These are phyloP conservation scores for Aulostomus chinensis DNA, from an alignment of 2,797 vertebrate species.

Conservation along the genomic window DNA sequence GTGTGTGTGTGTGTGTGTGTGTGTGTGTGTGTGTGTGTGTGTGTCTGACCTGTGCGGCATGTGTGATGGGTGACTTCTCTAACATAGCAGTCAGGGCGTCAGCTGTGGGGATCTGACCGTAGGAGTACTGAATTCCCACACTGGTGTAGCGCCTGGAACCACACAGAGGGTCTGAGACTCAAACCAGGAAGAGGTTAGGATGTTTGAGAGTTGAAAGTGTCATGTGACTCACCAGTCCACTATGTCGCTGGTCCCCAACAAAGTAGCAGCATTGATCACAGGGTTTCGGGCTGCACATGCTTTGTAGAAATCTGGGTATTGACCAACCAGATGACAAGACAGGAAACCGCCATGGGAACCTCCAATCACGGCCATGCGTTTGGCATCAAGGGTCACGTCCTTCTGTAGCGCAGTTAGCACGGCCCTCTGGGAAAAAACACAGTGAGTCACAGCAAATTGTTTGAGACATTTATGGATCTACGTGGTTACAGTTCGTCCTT, in stretches of 20 bases:
- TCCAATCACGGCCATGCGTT: slow-evolving; percentile 80
- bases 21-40: background rate
- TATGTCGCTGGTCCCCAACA: slow-evolving; percentile 86
- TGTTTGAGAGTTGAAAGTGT: rapidly evolving
- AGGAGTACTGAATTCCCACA: slow-evolving; percentile 81
- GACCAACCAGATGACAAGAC: slow-evolving; percentile 82
- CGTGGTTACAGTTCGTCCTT: background rate
- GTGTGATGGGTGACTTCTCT: slow-evolving; percentile 80
- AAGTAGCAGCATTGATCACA: slow-evolving; percentile 80
- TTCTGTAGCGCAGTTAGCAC: slow-evolving; percentile 71
- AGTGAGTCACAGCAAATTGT: background rate
- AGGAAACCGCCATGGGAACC: slow-evolving; percentile 88
- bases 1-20: no score
- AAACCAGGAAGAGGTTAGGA: background rate
- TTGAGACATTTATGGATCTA: slow-evolving; percentile 4
- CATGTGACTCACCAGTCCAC: slow-evolving; percentile 82
- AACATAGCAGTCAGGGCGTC: slow-evolving; percentile 82
- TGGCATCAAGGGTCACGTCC: slow-evolving; percentile 70
- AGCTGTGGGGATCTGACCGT: slow-evolving; percentile 74
- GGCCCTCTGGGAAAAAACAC: slow-evolving; percentile 67
- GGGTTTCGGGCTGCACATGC: slow-evolving; percentile 84
- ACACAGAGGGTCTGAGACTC: background rate
- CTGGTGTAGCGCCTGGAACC: slow-evolving; percentile 80
- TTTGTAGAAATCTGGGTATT: slow-evolving; percentile 80
- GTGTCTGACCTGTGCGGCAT: slow-evolving; percentile 75